Evolutionary conservation across 2,797 vertebrate species (phyloP).

Genomic region (Heteromormyrus szaboi): DNA sequence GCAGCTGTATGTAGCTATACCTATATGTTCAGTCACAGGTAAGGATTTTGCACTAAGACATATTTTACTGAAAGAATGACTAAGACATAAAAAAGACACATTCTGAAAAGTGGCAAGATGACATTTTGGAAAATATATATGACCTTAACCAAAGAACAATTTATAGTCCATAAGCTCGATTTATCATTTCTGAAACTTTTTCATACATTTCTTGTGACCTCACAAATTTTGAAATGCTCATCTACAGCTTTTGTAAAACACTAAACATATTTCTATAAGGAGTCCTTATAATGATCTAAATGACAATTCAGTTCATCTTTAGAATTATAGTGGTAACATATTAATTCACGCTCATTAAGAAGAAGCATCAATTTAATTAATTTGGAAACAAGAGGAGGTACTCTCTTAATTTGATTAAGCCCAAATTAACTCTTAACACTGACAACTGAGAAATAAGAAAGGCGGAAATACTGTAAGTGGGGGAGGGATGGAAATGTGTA

Average conservation of each 20-base stretch:
- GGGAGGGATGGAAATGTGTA: background rate
- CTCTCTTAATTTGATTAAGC: conserved; percentile 35
- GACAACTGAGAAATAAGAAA: background rate
- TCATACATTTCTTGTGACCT: background rate
- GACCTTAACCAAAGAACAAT: background rate
- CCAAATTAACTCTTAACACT: background rate
- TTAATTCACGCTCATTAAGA: conserved; percentile 45
- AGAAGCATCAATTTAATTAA: conserved; percentile 38
- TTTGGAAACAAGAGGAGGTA: conserved; percentile 22
- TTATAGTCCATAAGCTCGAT: background rate
- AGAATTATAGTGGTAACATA: conserved; percentile 33
- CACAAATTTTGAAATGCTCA: background rate
- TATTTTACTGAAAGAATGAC: background rate
- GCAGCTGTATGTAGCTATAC: background rate
- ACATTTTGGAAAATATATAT: background rate
- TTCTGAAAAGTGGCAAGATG: background rate
- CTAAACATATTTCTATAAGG: conserved; percentile 19
- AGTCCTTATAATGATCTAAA: conserved; percentile 16
- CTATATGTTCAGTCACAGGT: background rate
- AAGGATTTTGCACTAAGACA: background rate
- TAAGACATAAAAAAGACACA: background rate
- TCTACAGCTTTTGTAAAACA: background rate
- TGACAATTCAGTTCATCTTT: conserved; percentile 21
- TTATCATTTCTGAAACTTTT: background rate
- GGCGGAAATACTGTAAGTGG: background rate